A percentile compares a stretch with the other conserved stretches of the same genome.
These are phyloP conservation scores for Acrocephalus arundinaceus DNA, from an alignment of 2,113 vertebrate genomes.

Conservation along the genomic window DNA sequence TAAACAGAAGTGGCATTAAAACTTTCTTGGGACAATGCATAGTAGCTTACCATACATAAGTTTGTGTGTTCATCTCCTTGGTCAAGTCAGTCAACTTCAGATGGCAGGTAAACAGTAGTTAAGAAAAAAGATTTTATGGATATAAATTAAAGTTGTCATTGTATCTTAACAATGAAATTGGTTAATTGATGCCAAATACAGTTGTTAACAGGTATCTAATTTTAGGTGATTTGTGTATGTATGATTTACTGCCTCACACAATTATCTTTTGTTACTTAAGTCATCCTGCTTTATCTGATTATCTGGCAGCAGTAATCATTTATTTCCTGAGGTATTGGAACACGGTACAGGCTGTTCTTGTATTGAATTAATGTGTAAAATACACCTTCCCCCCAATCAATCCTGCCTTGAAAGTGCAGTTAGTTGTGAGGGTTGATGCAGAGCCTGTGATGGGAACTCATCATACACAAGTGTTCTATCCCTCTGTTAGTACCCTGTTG, in stretches of 20 bases:
- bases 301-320: slow-evolving; percentile 12
- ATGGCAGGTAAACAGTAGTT: neutral
- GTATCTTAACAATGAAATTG: neutral
- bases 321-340: slow-evolving; percentile 3
- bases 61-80: slow-evolving; percentile 41
- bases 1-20: slow-evolving; percentile 18
- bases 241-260: slow-evolving; percentile 29
- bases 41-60: neutral
- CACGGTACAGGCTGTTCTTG: neutral
- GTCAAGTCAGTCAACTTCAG: slow-evolving; percentile 44
- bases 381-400: neutral
- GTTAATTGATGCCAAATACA: slow-evolving; percentile 18
- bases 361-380: neutral
- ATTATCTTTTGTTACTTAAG: slow-evolving; percentile 26
- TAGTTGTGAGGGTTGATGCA: neutral
- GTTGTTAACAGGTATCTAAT: slow-evolving; percentile 29
- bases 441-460: neutral
- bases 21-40: slow-evolving; percentile 1
- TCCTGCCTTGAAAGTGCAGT: neutral
- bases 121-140: neutral
- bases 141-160: slow-evolving; percentile 23
- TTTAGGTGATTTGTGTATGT: slow-evolving; percentile 21
- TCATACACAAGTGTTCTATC: neutral
- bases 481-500: accelerated
- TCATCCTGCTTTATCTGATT: slow-evolving; percentile 22